Conservation (phyloP, 2,797 vertebrate genomes). For the Enteromius radiatus region DNA sequence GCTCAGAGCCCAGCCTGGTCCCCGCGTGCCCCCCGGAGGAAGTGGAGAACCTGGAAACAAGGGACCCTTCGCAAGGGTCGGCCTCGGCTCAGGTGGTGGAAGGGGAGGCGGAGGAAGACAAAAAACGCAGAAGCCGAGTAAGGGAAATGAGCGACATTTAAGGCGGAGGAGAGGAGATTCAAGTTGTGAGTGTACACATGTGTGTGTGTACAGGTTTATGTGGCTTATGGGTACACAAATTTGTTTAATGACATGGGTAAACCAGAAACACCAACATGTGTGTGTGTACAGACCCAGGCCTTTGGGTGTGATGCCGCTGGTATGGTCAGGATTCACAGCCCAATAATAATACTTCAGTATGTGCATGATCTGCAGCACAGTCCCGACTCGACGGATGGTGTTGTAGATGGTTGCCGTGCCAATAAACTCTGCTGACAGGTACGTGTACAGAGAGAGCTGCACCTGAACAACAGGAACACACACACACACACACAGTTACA, state of each 20-base stretch:
- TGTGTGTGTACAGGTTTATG: slow-evolving; percentile 14
- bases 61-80: too few relatives aligned
- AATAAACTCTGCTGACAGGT: slow-evolving; percentile 94
- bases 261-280: background rate
- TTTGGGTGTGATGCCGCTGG: slow-evolving; percentile 87
- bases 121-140: too few relatives aligned
- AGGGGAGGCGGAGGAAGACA: too few relatives aligned
- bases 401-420: slow-evolving; percentile 92
- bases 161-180: too few relatives aligned
- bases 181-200: background rate
- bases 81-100: too few relatives aligned
- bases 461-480: slow-evolving; percentile 76
- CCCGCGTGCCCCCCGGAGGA: too few relatives aligned
- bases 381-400: slow-evolving; percentile 91
- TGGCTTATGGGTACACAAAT: slow-evolving; percentile 4
- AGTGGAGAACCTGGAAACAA: too few relatives aligned
- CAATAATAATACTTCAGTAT: slow-evolving; percentile 96
- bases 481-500: slow-evolving; percentile 35
- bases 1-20: too few relatives aligned
- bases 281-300: slow-evolving; percentile 81
- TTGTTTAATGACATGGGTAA: too few relatives aligned
- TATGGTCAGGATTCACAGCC: slow-evolving; percentile 88
- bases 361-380: slow-evolving; percentile 93
- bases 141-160: too few relatives aligned
- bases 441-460: slow-evolving; percentile 91